A percentile compares a stretch with the other conserved stretches of the same genome.
Conservation (phyloP, 2,113 vertebrate species). For the Cariama cristata region DNA sequence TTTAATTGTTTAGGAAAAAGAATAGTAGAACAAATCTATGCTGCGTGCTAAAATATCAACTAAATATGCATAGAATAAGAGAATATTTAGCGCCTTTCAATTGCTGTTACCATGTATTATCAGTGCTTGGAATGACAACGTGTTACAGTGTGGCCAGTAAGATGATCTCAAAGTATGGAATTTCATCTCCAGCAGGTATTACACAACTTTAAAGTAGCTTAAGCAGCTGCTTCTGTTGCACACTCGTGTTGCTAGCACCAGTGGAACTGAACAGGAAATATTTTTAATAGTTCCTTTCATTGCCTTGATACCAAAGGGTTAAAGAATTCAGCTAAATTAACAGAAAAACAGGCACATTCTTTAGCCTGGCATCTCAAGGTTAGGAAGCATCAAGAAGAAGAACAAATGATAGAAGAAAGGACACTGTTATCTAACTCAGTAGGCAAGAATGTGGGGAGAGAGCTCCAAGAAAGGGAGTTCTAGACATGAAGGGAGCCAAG, state of each 20-base stretch:
- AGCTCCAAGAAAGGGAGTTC: too few species aligned
- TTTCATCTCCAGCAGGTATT: neutral
- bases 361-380: too few species aligned
- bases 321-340: too few species aligned
- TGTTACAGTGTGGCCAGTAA: neutral
- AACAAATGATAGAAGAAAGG: too few species aligned
- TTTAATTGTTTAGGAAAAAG: neutral
- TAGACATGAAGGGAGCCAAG: too few species aligned
- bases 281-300: neutral
- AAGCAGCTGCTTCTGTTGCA: neutral
- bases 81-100: neutral
- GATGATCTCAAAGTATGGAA: neutral
- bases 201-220: slow-evolving; percentile 4
- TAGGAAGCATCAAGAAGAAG: too few species aligned
- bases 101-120: neutral
- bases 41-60: neutral
- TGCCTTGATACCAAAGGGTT: neutral
- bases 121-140: neutral
- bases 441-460: too few species aligned
- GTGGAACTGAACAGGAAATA: neutral
- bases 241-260: neutral
- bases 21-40: neutral
- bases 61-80: neutral
- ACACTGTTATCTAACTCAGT: too few species aligned
- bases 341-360: too few species aligned